Evolutionary conservation across 1,140 invertebrate species (phyloP), one percentile per base, ranked within the genome.

Genomic region (Oppia nitens): DNA sequence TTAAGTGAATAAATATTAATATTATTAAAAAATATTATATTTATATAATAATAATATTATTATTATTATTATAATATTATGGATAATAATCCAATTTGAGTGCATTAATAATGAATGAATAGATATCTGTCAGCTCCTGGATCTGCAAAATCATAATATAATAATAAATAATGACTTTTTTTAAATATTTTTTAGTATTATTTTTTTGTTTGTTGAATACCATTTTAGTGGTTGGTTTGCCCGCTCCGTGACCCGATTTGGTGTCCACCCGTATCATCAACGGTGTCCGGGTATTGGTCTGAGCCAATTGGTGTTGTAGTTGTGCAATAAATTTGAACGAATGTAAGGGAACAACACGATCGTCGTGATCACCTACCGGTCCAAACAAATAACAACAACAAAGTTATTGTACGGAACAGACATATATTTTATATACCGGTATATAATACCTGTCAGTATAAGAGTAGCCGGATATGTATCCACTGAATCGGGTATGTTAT

Each of bases 341-440:
- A 73, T 98, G 94, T 56, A 92, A 77, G 29, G 92, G 92, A 55
- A 94, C 90, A 55, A 97, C 93, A 62, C 94, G 80, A 75, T 98
- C 94, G 75, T 98, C 94, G 72, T 98, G 95, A 77, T 98, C 93
- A 20, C 87, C 95, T 61, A 54, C 1, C 14, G 21, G 45, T 2
- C 3, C 2, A 47, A 21, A 6, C 6, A 57, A 55, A 58, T 17
- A 54, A 29, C 20, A 3, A 55, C 3, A 11, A 53, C 3, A 12
- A 27, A 53, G 11, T 27, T 3, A 53, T 27, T 14, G 28, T 53
- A 4, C 21, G 2, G 14, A 53, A 50, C 6, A 54, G 25, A 54
- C 17, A 32, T 6, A 54, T 40, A 52, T 26, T 21, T 12, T 21
- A 52, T 21, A 20, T 11, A 52, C 0, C 28, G 51, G 14, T 23